A percentile compares a stretch with the other conserved stretches of the same genome.
Conservation (phyloP, 2,113 vertebrate species). For the Procavia capensis region DNA sequence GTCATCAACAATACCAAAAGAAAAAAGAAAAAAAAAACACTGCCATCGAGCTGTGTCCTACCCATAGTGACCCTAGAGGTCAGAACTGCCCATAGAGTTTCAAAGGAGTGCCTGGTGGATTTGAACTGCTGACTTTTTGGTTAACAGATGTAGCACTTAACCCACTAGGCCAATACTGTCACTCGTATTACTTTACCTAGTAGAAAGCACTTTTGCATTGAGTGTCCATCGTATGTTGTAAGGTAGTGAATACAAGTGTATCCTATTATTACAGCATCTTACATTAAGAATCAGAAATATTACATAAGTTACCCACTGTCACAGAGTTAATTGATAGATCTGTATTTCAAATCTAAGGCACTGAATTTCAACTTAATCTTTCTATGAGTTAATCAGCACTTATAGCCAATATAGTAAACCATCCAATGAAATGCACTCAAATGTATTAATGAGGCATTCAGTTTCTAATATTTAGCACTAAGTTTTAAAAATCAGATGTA, state of each 20-base stretch:
- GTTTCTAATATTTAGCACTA: neutral
- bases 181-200: neutral
- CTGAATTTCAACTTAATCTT: neutral
- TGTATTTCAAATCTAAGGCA: neutral
- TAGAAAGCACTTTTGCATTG: neutral
- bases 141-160: no score
- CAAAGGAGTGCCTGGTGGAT: no score
- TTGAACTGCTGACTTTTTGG: no score
- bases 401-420: conserved; percentile 22
- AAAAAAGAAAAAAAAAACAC: no score
- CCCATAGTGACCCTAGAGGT: no score
- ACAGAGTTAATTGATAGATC: neutral
- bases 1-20: neutral
- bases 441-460: neutral
- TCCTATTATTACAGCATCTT: neutral
- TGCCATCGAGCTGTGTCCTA: no score
- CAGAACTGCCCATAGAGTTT: no score
- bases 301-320: neutral
- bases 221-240: neutral
- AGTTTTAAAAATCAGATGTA: conserved; percentile 15
- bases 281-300: neutral
- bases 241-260: neutral
- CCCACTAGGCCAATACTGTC: no score
- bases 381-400: neutral
- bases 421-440: conserved; percentile 3